Evolutionary conservation across 1,140 invertebrate genomes (phyloP).

Genomic region (Hypsibius dujardini): DNA sequence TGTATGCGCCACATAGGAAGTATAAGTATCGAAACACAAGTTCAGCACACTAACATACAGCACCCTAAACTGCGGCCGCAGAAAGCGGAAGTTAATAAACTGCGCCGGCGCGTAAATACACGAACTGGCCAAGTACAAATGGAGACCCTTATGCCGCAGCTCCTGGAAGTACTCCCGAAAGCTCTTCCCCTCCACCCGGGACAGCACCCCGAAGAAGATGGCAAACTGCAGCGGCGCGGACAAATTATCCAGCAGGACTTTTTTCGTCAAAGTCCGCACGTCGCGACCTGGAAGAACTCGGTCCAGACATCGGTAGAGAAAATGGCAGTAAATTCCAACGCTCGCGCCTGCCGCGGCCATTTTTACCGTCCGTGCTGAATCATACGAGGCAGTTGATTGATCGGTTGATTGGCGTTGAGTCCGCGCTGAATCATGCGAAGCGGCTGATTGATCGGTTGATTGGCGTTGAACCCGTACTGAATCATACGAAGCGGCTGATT

Average conservation of each 20-base stretch:
- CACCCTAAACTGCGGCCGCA: constrained; percentile 63
- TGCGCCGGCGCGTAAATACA: constrained; percentile 61
- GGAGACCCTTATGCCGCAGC: constrained; percentile 54
- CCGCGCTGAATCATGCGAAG: too few species aligned
- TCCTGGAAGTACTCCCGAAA: constrained; percentile 47
- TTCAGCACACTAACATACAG: constrained; percentile 77
- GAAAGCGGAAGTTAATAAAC: constrained; percentile 65
- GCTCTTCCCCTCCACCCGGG: constrained; percentile 46
- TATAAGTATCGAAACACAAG: constrained; percentile 72
- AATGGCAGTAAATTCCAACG: constrained; percentile 62
- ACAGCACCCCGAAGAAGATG: constrained; percentile 55
- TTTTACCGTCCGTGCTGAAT: constrained; percentile 47
- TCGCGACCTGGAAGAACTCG: constrained; percentile 47
- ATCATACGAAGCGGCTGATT: too few species aligned
- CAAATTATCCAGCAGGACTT: constrained; percentile 69
- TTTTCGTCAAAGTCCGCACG: constrained; percentile 52
- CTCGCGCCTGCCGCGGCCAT: constrained; percentile 60
- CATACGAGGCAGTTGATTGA: constrained; percentile 33
- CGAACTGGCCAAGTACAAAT: constrained; percentile 61
- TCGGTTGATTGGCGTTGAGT: too few species aligned
- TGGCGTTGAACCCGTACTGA: too few species aligned
- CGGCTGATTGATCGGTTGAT: too few species aligned
- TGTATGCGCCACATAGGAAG: constrained; percentile 64
- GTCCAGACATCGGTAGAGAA: constrained; percentile 61
- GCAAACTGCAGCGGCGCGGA: constrained; percentile 66